Percentiles rank a stretch among this genome's conserved stretches.
These are phyloP conservation scores for Tichodroma muraria DNA, from an alignment of 2,113 vertebrate genomes.

Conservation along the genomic window DNA sequence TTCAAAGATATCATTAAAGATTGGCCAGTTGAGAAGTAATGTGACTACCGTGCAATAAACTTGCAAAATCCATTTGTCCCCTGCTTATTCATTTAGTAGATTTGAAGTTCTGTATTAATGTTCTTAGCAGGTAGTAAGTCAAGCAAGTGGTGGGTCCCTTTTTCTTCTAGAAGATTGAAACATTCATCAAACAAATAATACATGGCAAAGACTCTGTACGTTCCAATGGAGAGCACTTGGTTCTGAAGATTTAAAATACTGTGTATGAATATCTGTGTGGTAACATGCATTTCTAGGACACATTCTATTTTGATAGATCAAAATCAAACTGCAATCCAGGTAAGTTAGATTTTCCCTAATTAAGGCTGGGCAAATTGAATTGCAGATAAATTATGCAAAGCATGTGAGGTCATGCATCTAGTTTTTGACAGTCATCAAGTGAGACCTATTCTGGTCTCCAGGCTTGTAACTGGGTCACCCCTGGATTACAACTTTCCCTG, in stretches of 20 bases:
- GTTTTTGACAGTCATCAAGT: background rate
- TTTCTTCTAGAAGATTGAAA: slow-evolving; percentile 22
- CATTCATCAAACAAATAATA: background rate
- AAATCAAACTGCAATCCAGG: slow-evolving; percentile 18
- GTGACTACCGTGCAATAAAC: slow-evolving; percentile 10
- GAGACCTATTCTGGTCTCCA: background rate
- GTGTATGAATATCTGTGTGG: background rate
- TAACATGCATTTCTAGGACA: background rate
- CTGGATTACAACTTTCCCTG: background rate
- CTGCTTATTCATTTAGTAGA: slow-evolving; percentile 14
- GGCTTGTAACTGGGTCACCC: background rate
- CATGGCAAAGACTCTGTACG: background rate
- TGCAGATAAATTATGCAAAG: background rate
- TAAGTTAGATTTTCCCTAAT: slow-evolving; percentile 29
- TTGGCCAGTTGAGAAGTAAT: slow-evolving; percentile 3
- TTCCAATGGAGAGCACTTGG: background rate
- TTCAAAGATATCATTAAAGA: background rate
- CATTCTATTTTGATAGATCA: background rate
- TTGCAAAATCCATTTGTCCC: background rate
- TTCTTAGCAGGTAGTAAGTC: slow-evolving; percentile 33
- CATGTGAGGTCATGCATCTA: background rate
- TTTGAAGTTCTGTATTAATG: background rate
- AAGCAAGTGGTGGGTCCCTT: background rate
- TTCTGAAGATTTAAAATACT: background rate
- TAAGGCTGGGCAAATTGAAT: background rate